Percentiles rank a stretch among this genome's conserved stretches.
Evolutionary conservation across 2,888 invertebrate species (phyloP).

Genomic region (Drosophila quasianomalipes): DNA sequence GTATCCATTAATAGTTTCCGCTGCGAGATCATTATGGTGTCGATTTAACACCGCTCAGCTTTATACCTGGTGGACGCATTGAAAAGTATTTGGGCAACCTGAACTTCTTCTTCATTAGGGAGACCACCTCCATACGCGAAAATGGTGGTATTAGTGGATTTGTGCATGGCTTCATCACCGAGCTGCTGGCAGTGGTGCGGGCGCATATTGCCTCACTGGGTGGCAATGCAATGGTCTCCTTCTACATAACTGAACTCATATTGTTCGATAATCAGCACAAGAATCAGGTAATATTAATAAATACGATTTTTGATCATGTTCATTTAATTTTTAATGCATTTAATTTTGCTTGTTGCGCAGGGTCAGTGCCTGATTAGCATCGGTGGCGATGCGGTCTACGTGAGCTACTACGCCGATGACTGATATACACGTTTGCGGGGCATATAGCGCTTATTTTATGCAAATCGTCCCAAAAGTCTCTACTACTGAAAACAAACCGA

Average conservation of each 20-base stretch:
- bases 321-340: not conserved
- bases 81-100: slow-evolving; percentile 95
- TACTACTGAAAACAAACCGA: slow-evolving; percentile 63
- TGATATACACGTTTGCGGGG: slow-evolving; percentile 83
- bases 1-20: slow-evolving; percentile 71
- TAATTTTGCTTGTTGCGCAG: slow-evolving; percentile 87
- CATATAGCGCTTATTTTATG: slow-evolving; percentile 83
- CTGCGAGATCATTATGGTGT: slow-evolving; percentile 87
- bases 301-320: not conserved
- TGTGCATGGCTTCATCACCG: slow-evolving; percentile 96
- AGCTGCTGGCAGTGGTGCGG: slow-evolving; percentile 95
- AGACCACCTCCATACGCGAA: slow-evolving; percentile 96
- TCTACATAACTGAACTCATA: slow-evolving; percentile 96
- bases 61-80: slow-evolving; percentile 91
- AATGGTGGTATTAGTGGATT: slow-evolving; percentile 97
- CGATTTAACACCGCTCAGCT: slow-evolving; percentile 93
- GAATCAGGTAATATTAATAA: slow-evolving; percentile 91
- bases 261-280: slow-evolving; percentile 97
- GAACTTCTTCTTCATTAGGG: slow-evolving; percentile 97
- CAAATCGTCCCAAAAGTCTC: slow-evolving; percentile 83
- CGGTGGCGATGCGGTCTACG: slow-evolving; percentile 96
- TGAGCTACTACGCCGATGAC: slow-evolving; percentile 89
- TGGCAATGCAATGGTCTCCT: slow-evolving; percentile 97
- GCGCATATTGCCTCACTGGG: slow-evolving; percentile 97
- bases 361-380: slow-evolving; percentile 98